phyloP scores from a whole-genome alignment of 2,888 invertebrate genomes.

The Torymus tubicola region DNA sequence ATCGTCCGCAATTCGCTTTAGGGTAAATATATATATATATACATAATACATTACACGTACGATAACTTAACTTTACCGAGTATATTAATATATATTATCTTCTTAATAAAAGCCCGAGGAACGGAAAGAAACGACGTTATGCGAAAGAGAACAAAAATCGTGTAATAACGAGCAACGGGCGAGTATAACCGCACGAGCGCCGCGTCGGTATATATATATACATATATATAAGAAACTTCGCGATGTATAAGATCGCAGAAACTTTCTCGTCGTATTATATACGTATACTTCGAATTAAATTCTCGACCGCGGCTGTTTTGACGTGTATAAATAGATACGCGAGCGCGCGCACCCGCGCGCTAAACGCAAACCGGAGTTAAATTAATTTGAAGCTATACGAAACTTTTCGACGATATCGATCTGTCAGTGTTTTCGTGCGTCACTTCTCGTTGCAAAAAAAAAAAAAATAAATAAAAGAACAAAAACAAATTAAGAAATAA shows the following conservation, averaged over 20 bases:
- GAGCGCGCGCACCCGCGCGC: neutral
- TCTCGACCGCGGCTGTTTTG: neutral
- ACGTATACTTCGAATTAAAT: no score
- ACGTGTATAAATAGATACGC: neutral
- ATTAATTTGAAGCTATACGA: neutral
- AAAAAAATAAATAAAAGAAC: neutral
- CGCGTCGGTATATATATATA: no score
- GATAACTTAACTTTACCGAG: slow-evolving; percentile 22
- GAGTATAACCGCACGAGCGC: no score
- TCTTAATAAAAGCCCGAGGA: neutral
- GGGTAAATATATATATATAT: neutral
- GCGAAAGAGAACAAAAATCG: neutral
- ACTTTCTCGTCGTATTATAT: no score
- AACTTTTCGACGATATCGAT: neutral
- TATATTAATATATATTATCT: neutral
- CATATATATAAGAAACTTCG: no score
- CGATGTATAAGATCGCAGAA: no score
- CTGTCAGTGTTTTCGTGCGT: neutral
- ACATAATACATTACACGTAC: slow-evolving; percentile 9
- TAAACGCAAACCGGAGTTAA: neutral
- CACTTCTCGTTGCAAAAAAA: neutral
- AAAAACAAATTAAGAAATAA: neutral
- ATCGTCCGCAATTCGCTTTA: slow-evolving; percentile 52
- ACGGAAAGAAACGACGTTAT: neutral
- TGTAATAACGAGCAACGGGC: no score